Percentiles rank a stretch among this genome's conserved stretches.
phyloP scores from a whole-genome alignment of 2,797 vertebrate species.

The Xenops minutus region DNA sequence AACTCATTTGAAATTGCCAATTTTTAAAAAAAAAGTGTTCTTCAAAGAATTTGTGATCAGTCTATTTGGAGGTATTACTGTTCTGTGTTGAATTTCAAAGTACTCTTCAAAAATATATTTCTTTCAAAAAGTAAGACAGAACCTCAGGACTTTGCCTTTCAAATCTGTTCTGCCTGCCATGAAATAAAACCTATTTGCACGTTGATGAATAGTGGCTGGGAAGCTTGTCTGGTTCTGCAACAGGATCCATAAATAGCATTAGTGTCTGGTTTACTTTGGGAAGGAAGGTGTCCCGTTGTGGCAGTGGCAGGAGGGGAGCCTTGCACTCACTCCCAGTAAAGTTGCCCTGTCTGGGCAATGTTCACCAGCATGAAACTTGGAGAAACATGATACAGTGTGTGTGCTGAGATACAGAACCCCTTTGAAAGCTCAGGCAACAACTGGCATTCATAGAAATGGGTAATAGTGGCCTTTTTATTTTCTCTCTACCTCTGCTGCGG shows the following conservation, averaged over 20 bases:
- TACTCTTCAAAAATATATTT: background rate
- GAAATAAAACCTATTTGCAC: slow-evolving; percentile 9
- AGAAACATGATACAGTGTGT: background rate
- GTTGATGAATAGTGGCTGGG: slow-evolving; percentile 27
- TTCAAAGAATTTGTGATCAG: background rate
- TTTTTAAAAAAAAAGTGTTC: background rate
- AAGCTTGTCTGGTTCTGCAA: slow-evolving; percentile 16
- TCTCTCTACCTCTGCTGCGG: rapidly evolving
- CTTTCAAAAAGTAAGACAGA: background rate
- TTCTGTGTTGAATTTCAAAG: background rate
- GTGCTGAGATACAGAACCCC: background rate
- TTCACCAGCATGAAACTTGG: background rate
- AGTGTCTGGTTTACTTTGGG: slow-evolving; percentile 23
- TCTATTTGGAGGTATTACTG: background rate
- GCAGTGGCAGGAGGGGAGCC: background rate
- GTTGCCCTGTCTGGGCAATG: background rate
- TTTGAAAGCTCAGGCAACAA: background rate
- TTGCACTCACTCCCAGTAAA: background rate
- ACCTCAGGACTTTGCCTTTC: background rate
- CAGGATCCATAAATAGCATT: slow-evolving; percentile 32
- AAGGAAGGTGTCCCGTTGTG: slow-evolving; percentile 32
- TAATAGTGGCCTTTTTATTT: background rate
- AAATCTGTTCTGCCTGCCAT: background rate
- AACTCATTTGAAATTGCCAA: background rate
- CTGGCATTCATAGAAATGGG: background rate